Percentiles rank a stretch among this genome's conserved stretches.
phyloP scores from a whole-genome alignment of 2,888 invertebrate species.

The Agrypnus murinus region DNA sequence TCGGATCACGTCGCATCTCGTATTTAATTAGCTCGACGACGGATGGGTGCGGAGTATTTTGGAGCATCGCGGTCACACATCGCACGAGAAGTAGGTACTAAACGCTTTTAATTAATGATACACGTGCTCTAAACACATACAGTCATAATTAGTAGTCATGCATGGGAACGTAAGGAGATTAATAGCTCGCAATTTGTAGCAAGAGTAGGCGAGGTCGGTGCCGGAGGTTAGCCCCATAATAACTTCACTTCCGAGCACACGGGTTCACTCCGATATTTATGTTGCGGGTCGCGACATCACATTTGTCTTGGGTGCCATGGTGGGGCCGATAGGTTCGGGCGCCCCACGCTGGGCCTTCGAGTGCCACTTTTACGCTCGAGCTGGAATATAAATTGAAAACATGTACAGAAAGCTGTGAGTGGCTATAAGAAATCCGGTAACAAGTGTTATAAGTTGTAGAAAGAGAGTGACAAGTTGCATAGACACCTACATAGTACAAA shows the following conservation, averaged over 20 bases:
- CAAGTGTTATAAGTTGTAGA: constrained; percentile 31
- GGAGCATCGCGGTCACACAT: constrained; percentile 49
- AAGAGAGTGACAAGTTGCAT: constrained; percentile 41
- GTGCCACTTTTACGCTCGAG: constrained; percentile 62
- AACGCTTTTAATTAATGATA: constrained; percentile 53
- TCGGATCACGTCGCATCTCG: constrained; percentile 53
- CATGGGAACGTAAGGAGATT: constrained; percentile 63
- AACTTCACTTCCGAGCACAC: constrained; percentile 65
- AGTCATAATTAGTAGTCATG: constrained; percentile 51
- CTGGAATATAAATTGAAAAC: constrained; percentile 62
- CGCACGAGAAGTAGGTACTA: constrained; percentile 48
- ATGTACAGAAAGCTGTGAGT: constrained; percentile 31
- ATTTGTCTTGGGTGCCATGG: constrained; percentile 65
- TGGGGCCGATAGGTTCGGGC: constrained; percentile 59
- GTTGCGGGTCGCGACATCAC: constrained; percentile 68
- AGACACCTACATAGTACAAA: constrained; percentile 9
- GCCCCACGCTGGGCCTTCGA: constrained; percentile 56
- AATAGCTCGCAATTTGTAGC: constrained; percentile 67
- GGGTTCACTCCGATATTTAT: constrained; percentile 66
- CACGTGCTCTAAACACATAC: constrained; percentile 52
- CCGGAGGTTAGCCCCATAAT: constrained; percentile 67
- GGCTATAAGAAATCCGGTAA: constrained; percentile 34
- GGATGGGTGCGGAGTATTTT: constrained; percentile 50
- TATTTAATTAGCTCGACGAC: constrained; percentile 59
- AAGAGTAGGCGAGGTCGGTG: constrained; percentile 65